Evolutionary conservation across 64 coral and sea anemone species (phyloP).

Genomic region (Porites australiensis): DNA sequence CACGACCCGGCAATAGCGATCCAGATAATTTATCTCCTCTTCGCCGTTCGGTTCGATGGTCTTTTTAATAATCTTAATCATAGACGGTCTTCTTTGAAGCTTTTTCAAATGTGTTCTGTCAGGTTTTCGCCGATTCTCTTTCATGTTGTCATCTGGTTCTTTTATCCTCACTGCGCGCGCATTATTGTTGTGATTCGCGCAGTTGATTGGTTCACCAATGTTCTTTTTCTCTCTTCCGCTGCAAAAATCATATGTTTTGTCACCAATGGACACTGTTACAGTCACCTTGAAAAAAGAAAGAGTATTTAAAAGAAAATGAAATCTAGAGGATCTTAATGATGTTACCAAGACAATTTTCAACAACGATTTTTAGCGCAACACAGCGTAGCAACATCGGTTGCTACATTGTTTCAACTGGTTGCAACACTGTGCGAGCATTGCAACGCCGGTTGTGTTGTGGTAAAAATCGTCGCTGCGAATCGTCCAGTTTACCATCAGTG

Average conservation of each 20-base stretch:
- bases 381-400: too few species aligned
- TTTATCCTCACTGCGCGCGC: background rate
- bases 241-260: conserved; percentile 63
- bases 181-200: conserved; percentile 12
- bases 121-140: background rate
- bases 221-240: conserved; percentile 14
- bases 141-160: background rate
- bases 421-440: too few species aligned
- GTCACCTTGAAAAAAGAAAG: conserved; percentile 6
- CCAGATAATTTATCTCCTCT: conserved; percentile 51
- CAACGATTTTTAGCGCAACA: too few species aligned
- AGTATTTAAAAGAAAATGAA: background rate
- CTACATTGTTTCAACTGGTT: too few species aligned
- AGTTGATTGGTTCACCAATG: background rate
- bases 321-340: background rate
- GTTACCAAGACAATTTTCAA: background rate
- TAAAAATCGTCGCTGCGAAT: too few species aligned
- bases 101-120: conserved; percentile 35
- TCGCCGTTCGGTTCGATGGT: conserved; percentile 42
- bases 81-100: conserved; percentile 47
- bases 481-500: too few species aligned
- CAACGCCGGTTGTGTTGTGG: too few species aligned
- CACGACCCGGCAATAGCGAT: conserved; percentile 60
- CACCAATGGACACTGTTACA: conserved; percentile 57
- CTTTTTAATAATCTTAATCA: conserved; percentile 73